Evolutionary conservation across 2,113 vertebrate species (phyloP).

Genomic region (Cheirogaleus medius): DNA sequence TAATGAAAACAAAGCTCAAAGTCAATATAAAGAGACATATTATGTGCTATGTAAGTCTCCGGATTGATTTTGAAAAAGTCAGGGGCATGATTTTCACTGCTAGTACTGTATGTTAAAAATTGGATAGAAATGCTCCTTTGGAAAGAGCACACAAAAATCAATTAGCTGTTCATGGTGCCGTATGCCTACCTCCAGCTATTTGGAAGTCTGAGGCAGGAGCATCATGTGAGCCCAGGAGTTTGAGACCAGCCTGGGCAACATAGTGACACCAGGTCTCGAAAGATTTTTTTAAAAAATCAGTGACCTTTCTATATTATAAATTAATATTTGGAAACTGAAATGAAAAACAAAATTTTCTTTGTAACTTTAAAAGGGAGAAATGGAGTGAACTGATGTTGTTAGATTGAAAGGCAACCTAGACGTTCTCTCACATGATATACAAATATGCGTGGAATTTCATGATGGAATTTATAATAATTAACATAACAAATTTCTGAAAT

Average conservation of each 20-base stretch:
- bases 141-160: background rate
- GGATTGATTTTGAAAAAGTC: background rate
- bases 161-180: background rate
- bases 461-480: background rate
- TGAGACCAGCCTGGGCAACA: background rate
- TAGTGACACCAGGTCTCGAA: background rate
- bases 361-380: background rate
- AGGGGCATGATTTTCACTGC: background rate
- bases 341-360: background rate
- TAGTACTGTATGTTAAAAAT: background rate
- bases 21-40: background rate
- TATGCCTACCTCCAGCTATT: background rate
- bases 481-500: background rate
- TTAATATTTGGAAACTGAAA: background rate
- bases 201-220: background rate
- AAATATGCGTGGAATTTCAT: background rate
- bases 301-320: background rate
- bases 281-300: background rate
- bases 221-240: background rate
- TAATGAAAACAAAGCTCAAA: background rate
- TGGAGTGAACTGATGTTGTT: background rate
- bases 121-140: conserved; percentile 17
- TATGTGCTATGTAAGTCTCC: background rate
- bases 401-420: background rate
- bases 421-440: background rate